phyloP scores from a whole-genome alignment of 2,113 vertebrate species.

The Miniopterus natalensis region DNA sequence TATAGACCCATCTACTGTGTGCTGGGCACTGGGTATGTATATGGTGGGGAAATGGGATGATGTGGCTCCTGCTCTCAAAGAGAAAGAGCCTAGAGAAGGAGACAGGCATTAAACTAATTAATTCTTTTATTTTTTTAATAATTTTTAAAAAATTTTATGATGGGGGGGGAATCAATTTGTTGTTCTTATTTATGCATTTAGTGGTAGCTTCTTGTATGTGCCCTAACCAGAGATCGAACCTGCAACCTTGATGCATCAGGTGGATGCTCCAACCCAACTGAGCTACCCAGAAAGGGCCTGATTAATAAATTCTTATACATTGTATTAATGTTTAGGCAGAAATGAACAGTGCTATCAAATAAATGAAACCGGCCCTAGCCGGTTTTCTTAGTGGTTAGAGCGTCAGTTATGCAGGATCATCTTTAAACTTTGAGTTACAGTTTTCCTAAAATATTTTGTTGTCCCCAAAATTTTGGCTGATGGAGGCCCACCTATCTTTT shows the following conservation, averaged over 20 bases:
- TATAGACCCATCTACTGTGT: background rate
- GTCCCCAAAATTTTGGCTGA: too few species aligned
- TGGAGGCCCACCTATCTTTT: too few species aligned
- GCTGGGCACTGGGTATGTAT: background rate
- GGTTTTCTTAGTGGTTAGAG: too few species aligned
- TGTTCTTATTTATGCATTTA: background rate
- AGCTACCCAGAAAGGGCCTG: background rate
- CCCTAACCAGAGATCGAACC: background rate
- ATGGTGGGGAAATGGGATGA: background rate
- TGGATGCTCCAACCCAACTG: background rate
- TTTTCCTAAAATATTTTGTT: too few species aligned
- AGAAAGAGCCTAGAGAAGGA: background rate
- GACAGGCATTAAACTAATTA: background rate
- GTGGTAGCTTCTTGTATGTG: background rate
- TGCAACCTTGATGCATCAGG: background rate
- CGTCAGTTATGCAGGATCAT: too few species aligned
- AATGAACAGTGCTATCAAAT: background rate
- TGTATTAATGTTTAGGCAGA: background rate
- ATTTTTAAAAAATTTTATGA: background rate
- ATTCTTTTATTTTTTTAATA: background rate
- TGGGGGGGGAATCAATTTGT: background rate
- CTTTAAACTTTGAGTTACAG: too few species aligned
- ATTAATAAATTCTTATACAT: background rate
- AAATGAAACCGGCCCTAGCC: background rate
- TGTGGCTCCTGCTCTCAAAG: background rate